Percentiles rank a stretch among this genome's conserved stretches.
Evolutionary conservation across 1,140 invertebrate species (phyloP).

Genomic region (Druon quercuslanigerum): DNA sequence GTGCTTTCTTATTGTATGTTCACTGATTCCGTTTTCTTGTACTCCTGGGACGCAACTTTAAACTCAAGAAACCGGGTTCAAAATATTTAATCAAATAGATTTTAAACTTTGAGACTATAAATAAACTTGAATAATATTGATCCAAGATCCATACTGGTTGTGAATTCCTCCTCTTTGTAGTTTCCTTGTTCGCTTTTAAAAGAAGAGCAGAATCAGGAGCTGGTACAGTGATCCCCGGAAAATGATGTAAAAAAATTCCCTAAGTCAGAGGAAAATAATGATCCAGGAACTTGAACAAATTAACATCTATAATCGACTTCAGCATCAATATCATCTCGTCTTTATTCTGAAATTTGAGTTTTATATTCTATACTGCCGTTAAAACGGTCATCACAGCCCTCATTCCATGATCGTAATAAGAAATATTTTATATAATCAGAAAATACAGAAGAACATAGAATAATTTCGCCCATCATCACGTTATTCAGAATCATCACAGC

Average conservation of each 20-base stretch:
- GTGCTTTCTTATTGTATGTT: too few relatives aligned
- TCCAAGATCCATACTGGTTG: conserved; percentile 84
- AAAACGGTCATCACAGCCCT: conserved; percentile 89
- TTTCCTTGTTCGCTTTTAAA: conserved; percentile 75
- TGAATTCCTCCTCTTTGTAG: conserved; percentile 80
- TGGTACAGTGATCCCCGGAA: conserved; percentile 87
- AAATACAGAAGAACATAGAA: conserved; percentile 93
- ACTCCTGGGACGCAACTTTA: too few relatives aligned
- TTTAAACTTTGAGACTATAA: too few relatives aligned
- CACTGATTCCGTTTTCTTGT: too few relatives aligned
- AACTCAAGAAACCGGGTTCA: too few relatives aligned
- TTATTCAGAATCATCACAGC: conserved; percentile 98
- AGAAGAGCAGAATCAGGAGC: conserved; percentile 84
- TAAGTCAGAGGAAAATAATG: conserved; percentile 93
- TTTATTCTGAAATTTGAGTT: conserved; percentile 89
- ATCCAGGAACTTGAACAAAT: conserved; percentile 93
- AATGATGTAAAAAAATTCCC: conserved; percentile 94
- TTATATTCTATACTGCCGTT: conserved; percentile 91
- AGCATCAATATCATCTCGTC: conserved; percentile 86
- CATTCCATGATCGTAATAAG: conserved; percentile 95
- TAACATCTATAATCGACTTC: conserved; percentile 92
- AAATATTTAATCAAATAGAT: too few relatives aligned
- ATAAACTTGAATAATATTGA: conserved; percentile 87
- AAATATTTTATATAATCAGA: too few relatives aligned
- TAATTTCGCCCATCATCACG: conserved; percentile 93